Evolutionary conservation across 2,113 vertebrate species (phyloP).

Genomic region (Atrichornis clamosus): DNA sequence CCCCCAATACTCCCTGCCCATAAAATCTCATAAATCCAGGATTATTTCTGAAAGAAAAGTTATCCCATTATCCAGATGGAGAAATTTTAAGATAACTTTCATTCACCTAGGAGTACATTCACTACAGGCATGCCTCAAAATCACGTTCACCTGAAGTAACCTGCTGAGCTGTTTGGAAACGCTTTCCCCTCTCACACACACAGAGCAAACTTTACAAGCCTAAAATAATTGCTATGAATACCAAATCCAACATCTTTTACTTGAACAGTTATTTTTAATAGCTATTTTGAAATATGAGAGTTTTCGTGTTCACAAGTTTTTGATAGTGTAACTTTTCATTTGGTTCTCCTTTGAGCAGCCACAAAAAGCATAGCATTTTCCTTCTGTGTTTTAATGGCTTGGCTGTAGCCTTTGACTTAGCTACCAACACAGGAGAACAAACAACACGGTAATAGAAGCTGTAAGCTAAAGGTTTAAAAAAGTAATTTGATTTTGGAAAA

Average conservation of each 20-base stretch:
- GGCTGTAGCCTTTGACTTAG: neutral
- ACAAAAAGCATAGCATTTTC: neutral
- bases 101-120: neutral
- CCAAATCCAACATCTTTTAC: neutral
- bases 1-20: fast-evolving
- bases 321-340: neutral
- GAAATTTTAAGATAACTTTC: neutral
- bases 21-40: neutral
- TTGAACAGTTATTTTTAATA: neutral
- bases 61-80: neutral
- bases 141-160: fast-evolving
- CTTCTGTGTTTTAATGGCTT: neutral
- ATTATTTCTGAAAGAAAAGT: neutral
- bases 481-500: neutral
- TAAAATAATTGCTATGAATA: neutral
- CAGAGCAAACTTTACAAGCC: fast-evolving
- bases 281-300: neutral
- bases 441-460: neutral
- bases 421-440: neutral
- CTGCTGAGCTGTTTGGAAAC: neutral
- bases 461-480: neutral
- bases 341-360: neutral
- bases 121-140: neutral
- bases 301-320: neutral
- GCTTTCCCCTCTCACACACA: neutral